Base-by-base conservation (phyloP, 2,888 invertebrate genomes). In the Plagiodera versicolora region DNA sequence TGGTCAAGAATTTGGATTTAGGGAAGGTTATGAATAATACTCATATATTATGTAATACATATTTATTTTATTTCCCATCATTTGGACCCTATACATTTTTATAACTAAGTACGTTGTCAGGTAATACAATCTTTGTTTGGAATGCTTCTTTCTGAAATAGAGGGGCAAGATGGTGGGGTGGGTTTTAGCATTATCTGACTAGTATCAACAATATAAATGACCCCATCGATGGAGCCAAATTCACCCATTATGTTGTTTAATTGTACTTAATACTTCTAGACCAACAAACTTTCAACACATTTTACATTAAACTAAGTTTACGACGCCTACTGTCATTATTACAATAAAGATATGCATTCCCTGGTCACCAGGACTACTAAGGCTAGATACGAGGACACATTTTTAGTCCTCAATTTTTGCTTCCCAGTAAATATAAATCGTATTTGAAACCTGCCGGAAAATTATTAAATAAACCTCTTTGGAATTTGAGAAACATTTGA, bases 41-140 rank as follows among this genome's bases (percentile, higher is more conserved):
- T 58, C 56, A 56, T 55, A 39, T 17, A 58, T 58, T 55, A 62
- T 62, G 62, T 62, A 83, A 85, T 85, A 86, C 84, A 85, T 83
- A 82, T 86, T 75, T 86, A 86, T 53, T 53, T 51, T 39, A 39
- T 86, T 86, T 85, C 86, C 86, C 86, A 86, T 86, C 85, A 85
- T 81, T 86, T 87, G 86, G 86, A 87, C 86, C 86, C 86, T 87
- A 87, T 86, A 86, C 85, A 86, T 84, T 56, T 58, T 85, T 85
- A 86, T 84, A 86, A 84, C 85, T 86, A 81, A 81, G 81, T 81
- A 81, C 81, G 81, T 81, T 81, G 80, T 85, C 84, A 85, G 83
- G 81, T 81, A 81, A 80, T 81, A 81, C 78, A 81, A 81, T 79
- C 79, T 80, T 80, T 80, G 78, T 80, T 76, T 80, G 80, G 80